A percentile compares a stretch with the other conserved stretches of the same genome.
Evolutionary conservation across 2,888 invertebrate genomes (phyloP).

Genomic region (Drosophila villosipedis): DNA sequence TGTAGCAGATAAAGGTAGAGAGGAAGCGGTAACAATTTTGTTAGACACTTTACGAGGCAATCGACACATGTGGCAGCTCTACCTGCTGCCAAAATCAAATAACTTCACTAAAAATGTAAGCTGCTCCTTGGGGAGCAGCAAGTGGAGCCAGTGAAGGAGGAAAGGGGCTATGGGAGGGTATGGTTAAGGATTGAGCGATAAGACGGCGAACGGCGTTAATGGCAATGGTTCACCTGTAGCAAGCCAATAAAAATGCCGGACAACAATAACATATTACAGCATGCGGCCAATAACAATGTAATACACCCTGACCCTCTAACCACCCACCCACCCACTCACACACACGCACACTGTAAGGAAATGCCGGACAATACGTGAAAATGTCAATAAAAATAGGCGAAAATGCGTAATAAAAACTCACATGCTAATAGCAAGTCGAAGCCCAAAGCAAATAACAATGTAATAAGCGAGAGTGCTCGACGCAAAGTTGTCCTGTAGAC

Average conservation of each 20-base stretch:
- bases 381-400: constrained; percentile 72
- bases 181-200: neutral
- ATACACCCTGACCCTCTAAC: constrained; percentile 1
- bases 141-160: neutral
- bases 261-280: constrained; percentile 76
- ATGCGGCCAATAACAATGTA: constrained; percentile 66
- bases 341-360: constrained; percentile 10
- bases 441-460: constrained; percentile 8
- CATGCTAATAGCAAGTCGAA: constrained; percentile 32
- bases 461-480: constrained; percentile 4
- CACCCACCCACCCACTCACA: neutral
- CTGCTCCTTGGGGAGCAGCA: constrained; percentile 22
- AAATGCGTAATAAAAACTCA: constrained; percentile 56
- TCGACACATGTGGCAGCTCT: constrained; percentile 56
- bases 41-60: constrained; percentile 56
- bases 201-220: constrained; percentile 46
- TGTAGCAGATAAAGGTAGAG: neutral
- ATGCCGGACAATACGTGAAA: constrained; percentile 70
- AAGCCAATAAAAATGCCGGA: constrained; percentile 67
- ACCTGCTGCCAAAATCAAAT: constrained; percentile 61
- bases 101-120: constrained; percentile 68
- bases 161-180: too few relatives aligned
- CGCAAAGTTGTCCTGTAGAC: neutral
- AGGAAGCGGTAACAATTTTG: constrained; percentile 47
- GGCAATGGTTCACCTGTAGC: constrained; percentile 64